phyloP scores from a whole-genome alignment of 2,113 vertebrate genomes.

The Polypterus senegalus region DNA sequence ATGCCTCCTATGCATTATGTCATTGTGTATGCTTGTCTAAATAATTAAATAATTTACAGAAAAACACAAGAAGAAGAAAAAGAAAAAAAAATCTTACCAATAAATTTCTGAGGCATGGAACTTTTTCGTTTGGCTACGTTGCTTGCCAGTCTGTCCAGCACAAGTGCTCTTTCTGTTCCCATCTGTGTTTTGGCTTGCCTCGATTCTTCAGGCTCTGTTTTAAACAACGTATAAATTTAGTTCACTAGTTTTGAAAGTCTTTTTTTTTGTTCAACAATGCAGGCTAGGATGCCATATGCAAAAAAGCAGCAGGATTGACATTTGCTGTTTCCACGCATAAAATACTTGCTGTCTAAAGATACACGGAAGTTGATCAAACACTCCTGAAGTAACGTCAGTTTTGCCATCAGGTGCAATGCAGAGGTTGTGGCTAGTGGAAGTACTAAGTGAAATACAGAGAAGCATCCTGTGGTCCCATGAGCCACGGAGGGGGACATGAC shows the following conservation, averaged over 20 bases:
- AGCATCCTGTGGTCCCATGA: conserved; percentile 28
- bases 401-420: conserved; percentile 18
- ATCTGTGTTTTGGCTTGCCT: conserved; percentile 67
- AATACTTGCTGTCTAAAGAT: background rate
- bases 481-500: conserved; percentile 31
- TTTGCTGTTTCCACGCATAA: conserved; percentile 3
- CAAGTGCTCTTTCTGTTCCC: conserved; percentile 76
- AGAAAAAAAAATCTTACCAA: conserved; percentile 57
- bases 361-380: conserved; percentile 24
- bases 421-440: conserved; percentile 34
- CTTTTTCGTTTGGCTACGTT: conserved; percentile 91
- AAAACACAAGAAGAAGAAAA: background rate
- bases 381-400: conserved; percentile 17
- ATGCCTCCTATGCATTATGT: too few species aligned
- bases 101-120: conserved; percentile 91
- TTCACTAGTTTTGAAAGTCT: conserved; percentile 3
- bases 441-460: conserved; percentile 20
- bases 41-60: background rate
- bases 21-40: background rate
- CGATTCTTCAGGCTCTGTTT: conserved; percentile 51
- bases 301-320: conserved; percentile 4
- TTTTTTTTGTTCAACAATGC: too few species aligned
- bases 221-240: background rate
- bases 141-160: conserved; percentile 84
- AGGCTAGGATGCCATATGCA: too few species aligned